Evolutionary conservation across 2,888 invertebrate species (phyloP).

Genomic region (Pharmacophagus antenor): DNA sequence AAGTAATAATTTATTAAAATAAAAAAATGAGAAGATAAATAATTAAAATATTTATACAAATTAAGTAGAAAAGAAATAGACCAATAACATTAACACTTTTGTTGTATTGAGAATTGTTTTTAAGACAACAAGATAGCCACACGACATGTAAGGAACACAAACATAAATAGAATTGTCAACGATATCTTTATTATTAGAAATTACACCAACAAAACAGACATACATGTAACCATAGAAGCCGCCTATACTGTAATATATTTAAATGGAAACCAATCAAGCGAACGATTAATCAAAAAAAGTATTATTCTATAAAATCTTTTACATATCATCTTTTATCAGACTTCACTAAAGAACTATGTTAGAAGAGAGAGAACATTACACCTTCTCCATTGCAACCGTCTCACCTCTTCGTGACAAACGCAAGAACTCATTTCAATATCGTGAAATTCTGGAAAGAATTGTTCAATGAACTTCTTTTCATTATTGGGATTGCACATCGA

Average conservation of each 20-base stretch:
- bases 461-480: slow-evolving; percentile 53
- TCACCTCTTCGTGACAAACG: slow-evolving; percentile 42
- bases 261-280: background rate
- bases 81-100: no score
- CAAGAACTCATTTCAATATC: slow-evolving; percentile 45
- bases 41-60: no score
- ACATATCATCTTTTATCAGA: background rate
- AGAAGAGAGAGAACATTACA: slow-evolving; percentile 3
- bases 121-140: no score
- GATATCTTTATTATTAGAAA: background rate
- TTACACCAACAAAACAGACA: background rate
- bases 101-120: no score
- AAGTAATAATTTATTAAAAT: no score
- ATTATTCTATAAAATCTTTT: background rate
- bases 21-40: no score
- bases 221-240: background rate
- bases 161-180: background rate
- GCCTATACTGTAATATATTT: no score
- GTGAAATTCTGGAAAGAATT: slow-evolving; percentile 49
- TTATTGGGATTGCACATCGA: slow-evolving; percentile 46
- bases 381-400: slow-evolving; percentile 26
- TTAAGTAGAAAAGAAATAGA: no score
- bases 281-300: background rate
- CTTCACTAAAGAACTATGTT: slow-evolving; percentile 1
- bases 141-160: no score